A percentile compares a stretch with the other conserved stretches of the same genome.
Evolutionary conservation across 2,888 invertebrate species (phyloP).

Genomic region (Trimorus sp.): DNA sequence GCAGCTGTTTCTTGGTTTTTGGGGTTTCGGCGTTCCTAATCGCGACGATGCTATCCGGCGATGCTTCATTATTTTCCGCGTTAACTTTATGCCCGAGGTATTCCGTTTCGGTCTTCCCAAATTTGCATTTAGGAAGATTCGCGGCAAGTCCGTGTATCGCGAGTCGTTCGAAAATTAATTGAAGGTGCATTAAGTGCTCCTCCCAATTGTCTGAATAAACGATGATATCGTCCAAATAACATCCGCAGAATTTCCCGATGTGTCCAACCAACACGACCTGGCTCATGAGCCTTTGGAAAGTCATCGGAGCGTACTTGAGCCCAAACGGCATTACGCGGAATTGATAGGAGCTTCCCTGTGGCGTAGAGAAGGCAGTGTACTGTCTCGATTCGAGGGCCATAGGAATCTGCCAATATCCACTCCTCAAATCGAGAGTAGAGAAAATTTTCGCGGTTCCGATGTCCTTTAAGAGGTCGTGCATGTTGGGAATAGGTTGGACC

Average conservation of each 20-base stretch:
- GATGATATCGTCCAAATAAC: constrained; percentile 10
- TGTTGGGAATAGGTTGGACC: constrained; percentile 63
- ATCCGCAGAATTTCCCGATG: constrained; percentile 46
- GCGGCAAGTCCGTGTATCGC: constrained; percentile 13
- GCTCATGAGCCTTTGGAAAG: constrained; percentile 68
- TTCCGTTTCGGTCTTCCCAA: constrained; percentile 15
- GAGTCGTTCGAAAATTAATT: constrained; percentile 20
- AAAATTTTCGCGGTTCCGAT: constrained; percentile 69
- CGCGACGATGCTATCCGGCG: constrained; percentile 15
- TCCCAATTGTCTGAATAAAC: constrained; percentile 53
- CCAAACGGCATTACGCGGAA: constrained; percentile 72
- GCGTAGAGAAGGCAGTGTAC: constrained; percentile 17
- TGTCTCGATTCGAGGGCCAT: constrained; percentile 22
- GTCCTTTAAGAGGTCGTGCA: constrained; percentile 66
- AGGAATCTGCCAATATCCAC: constrained; percentile 74
- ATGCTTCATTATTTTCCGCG: constrained; percentile 10
- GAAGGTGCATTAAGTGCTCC: constrained; percentile 52
- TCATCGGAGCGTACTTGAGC: constrained; percentile 68
- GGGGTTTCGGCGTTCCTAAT: constrained; percentile 6
- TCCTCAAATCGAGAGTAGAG: constrained; percentile 69
- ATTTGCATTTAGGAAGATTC: constrained; percentile 14
- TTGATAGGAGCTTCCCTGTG: constrained; percentile 58
- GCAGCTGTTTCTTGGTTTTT: constrained; percentile 19
- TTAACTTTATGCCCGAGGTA: constrained; percentile 30
- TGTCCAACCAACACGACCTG: constrained; percentile 63